Percentiles rank a stretch among this genome's conserved stretches.
These are phyloP conservation scores for Climacteris rufus DNA, from an alignment of 2,113 vertebrate genomes.

Conservation along the genomic window DNA sequence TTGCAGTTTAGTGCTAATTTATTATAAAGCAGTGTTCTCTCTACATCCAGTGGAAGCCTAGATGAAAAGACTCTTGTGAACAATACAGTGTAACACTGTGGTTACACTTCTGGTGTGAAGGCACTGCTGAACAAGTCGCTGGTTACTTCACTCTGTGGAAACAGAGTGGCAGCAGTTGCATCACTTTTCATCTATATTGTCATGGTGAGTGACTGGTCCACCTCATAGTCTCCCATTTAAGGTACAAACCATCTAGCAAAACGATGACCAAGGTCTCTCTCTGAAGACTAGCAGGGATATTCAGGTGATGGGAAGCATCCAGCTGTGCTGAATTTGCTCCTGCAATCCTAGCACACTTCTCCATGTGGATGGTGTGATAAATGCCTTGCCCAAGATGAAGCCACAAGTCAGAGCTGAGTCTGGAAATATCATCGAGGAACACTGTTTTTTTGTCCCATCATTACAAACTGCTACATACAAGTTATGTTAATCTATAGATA, in stretches of 20 bases:
- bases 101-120: neutral
- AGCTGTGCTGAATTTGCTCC: neutral
- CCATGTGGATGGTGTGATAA: accelerated
- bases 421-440: neutral
- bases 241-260: neutral
- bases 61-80: neutral
- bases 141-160: neutral
- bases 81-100: neutral
- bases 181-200: neutral
- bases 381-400: neutral
- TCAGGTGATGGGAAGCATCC: neutral
- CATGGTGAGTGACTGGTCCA: neutral
- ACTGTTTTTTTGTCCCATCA: neutral
- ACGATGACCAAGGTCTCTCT: neutral
- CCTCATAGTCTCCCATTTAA: neutral
- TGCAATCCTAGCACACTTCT: neutral
- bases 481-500: neutral
- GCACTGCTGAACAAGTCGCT: neutral
- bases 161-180: too few relatives aligned
- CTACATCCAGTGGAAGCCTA: neutral
- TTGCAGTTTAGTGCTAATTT: neutral
- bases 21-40: neutral
- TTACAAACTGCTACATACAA: neutral
- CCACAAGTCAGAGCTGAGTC: neutral
- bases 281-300: neutral